A percentile compares a stretch with the other conserved stretches of the same genome.
Evolutionary conservation across 2,888 invertebrate genomes (phyloP).

Genomic region (Papilio protenor): DNA sequence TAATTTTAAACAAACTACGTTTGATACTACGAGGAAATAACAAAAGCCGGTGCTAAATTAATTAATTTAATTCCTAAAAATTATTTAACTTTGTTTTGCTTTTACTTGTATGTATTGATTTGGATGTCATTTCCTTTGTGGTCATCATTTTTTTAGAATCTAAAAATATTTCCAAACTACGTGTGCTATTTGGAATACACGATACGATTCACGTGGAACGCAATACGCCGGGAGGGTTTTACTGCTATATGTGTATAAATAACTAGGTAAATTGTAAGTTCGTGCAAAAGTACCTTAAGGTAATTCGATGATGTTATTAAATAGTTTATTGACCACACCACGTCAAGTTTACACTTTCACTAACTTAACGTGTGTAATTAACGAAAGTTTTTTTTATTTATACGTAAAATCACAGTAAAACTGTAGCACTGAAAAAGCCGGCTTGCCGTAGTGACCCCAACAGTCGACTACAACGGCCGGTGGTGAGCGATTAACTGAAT

Average conservation of each 20-base stretch:
- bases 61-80: neutral
- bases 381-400: constrained; percentile 47
- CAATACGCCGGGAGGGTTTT: constrained; percentile 53
- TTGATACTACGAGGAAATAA: constrained; percentile 4
- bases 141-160: neutral
- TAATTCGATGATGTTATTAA: constrained; percentile 66
- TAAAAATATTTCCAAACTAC: neutral
- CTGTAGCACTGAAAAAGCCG: constrained; percentile 70
- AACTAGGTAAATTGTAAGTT: constrained; percentile 55
- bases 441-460: constrained; percentile 70
- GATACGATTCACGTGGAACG: constrained; percentile 60
- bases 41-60: neutral
- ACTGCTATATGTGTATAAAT: constrained; percentile 47
- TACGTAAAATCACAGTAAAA: constrained; percentile 58
- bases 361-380: constrained; percentile 49
- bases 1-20: neutral
- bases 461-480: constrained; percentile 74
- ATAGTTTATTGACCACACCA: constrained; percentile 64
- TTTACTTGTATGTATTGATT: neutral
- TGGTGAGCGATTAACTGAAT: constrained; percentile 70
- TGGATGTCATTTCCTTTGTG: neutral
- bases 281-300: constrained; percentile 69
- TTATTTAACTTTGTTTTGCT: neutral
- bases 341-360: constrained; percentile 69
- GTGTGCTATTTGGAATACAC: constrained; percentile 14